Conservation (phyloP, 2,113 vertebrate species). For the Caranx melampygus region DNA sequence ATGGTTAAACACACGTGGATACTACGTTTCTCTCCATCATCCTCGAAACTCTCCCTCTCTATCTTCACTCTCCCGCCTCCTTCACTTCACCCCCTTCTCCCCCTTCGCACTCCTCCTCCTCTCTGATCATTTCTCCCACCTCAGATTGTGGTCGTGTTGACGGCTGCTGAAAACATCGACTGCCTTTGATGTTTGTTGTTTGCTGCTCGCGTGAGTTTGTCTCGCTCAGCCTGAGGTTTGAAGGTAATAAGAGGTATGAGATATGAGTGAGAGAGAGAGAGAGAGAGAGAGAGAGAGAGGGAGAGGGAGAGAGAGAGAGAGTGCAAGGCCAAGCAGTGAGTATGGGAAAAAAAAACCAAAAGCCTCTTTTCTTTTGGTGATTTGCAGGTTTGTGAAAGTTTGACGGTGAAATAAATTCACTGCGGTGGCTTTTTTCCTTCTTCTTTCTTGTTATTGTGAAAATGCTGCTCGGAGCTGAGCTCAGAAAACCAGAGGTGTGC, state of each 20-base stretch:
- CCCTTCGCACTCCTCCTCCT: neutral
- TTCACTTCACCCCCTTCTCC: neutral
- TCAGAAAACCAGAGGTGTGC: neutral
- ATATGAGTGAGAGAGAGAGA: neutral
- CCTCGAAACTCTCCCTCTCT: neutral
- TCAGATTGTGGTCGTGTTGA: conserved; percentile 49
- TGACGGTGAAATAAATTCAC: conserved; percentile 35
- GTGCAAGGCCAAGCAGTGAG: neutral
- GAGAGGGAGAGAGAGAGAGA: conserved; percentile 1
- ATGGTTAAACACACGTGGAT: neutral
- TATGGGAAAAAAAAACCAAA: neutral
- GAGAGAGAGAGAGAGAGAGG: neutral
- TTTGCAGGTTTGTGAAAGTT: conserved; percentile 28
- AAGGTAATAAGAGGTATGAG: conserved; percentile 41
- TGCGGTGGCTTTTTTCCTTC: neutral
- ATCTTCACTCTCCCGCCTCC: neutral
- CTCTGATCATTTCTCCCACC: conserved; percentile 54
- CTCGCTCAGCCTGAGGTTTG: conserved; percentile 47
- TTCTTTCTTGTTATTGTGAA: conserved; percentile 9
- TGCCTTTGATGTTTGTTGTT: conserved; percentile 64
- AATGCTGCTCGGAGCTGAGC: neutral
- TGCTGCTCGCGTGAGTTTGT: conserved; percentile 52
- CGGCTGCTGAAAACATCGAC: conserved; percentile 46
- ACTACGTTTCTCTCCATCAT: conserved; percentile 15
- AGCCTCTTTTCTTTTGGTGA: neutral